phyloP scores from a whole-genome alignment of 2,888 invertebrate genomes.

The Heliconius sara region DNA sequence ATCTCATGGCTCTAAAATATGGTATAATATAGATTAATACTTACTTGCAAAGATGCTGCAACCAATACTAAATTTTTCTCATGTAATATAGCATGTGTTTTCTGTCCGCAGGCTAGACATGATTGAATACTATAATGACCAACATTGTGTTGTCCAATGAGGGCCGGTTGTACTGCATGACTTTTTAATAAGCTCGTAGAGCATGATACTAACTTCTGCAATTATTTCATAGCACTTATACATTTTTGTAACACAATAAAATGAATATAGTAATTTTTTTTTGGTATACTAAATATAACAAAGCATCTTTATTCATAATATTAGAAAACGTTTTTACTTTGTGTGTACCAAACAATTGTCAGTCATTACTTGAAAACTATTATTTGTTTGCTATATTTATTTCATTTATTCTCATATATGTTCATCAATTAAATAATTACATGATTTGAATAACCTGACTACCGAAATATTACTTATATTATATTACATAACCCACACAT shows the following conservation, averaged over 20 bases:
- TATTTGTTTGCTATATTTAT: background rate
- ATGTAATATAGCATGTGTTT: conserved; percentile 85
- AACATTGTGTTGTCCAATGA: conserved; percentile 82
- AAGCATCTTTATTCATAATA: background rate
- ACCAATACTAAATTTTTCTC: conserved; percentile 83
- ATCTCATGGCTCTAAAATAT: too few species aligned
- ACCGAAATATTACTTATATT: conserved; percentile 10
- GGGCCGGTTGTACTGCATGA: conserved; percentile 83
- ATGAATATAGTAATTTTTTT: background rate
- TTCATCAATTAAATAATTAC: background rate
- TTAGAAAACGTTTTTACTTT: background rate
- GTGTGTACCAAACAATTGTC: background rate
- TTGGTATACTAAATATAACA: background rate
- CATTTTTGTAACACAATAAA: background rate
- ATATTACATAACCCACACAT: conserved; percentile 15
- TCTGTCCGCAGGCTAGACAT: conserved; percentile 86
- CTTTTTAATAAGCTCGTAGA: conserved; percentile 77
- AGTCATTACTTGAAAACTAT: background rate
- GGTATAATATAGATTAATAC: conserved; percentile 7
- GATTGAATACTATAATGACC: conserved; percentile 85
- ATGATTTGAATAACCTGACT: background rate
- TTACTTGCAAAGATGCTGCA: conserved; percentile 83
- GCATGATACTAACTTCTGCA: conserved; percentile 81
- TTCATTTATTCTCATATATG: conserved; percentile 3
- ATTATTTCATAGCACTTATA: conserved; percentile 40